phyloP scores from a whole-genome alignment of 2,888 invertebrate species.

The Chirona hameri region DNA sequence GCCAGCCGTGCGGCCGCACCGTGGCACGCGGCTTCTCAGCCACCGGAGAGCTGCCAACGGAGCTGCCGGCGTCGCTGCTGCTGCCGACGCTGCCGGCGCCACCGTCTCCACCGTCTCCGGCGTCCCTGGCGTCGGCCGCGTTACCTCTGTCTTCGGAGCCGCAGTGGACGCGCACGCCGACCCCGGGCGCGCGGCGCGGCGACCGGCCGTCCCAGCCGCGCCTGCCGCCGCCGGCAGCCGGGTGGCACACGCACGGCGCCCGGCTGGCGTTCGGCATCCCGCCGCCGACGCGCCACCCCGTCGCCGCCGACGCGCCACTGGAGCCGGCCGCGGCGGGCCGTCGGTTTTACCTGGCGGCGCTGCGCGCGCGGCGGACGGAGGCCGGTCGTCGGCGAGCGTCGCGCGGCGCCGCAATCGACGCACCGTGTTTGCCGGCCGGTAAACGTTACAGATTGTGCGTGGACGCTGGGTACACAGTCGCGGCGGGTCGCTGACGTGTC shows the following conservation, averaged over 20 bases:
- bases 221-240: neutral
- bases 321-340: neutral
- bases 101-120: neutral
- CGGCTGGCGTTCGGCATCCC: neutral
- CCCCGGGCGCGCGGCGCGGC: constrained; percentile 6
- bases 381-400: neutral
- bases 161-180: constrained; percentile 1
- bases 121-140: neutral
- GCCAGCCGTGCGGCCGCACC: neutral
- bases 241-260: neutral
- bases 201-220: neutral
- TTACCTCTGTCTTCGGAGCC: neutral
- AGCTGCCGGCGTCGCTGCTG: neutral
- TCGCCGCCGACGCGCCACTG: constrained; percentile 3
- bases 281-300: neutral
- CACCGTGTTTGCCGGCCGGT: neutral
- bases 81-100: neutral
- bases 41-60: neutral
- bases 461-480: neutral
- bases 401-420: neutral
- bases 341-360: constrained; percentile 26
- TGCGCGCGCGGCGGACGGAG: neutral
- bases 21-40: neutral
- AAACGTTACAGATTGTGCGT: neutral
- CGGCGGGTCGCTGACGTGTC: neutral